Evolutionary conservation across 2,888 invertebrate genomes (phyloP).

Genomic region (Acrocyrtus sp.): DNA sequence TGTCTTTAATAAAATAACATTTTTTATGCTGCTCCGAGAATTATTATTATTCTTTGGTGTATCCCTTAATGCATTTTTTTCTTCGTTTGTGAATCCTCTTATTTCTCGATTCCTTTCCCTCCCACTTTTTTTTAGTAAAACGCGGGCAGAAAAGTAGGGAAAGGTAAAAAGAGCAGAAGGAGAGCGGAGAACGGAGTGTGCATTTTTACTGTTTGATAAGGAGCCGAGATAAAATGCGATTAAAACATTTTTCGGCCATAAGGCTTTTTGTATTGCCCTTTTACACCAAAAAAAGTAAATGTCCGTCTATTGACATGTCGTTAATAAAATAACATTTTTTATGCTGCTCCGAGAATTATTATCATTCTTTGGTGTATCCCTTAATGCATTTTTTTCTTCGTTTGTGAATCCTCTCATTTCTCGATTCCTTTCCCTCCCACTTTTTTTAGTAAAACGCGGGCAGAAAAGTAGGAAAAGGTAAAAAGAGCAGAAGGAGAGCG

Average conservation of each 20-base stretch:
- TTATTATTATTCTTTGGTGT: too few species aligned
- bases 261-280: too few species aligned
- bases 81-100: slow-evolving; percentile 12
- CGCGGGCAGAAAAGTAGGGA: too few species aligned
- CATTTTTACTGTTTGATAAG: background rate
- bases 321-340: slow-evolving; percentile 43
- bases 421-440: too few species aligned
- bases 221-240: background rate
- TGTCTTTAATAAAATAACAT: slow-evolving; percentile 35
- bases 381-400: slow-evolving; percentile 20
- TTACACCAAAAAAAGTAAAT: too few species aligned
- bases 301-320: slow-evolving; percentile 42
- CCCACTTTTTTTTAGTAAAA: too few species aligned
- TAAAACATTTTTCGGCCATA: too few species aligned
- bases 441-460: too few species aligned
- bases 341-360: too few species aligned
- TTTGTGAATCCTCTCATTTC: slow-evolving; percentile 17
- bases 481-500: background rate
- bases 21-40: slow-evolving; percentile 40
- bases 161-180: background rate
- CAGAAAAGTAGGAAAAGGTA: too few species aligned
- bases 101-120: too few species aligned
- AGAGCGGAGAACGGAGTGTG: background rate
- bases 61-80: slow-evolving; percentile 29
- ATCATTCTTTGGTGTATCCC: too few species aligned